Conservation (phyloP, 2,797 vertebrate species). For the Okamejei kenojei region DNA sequence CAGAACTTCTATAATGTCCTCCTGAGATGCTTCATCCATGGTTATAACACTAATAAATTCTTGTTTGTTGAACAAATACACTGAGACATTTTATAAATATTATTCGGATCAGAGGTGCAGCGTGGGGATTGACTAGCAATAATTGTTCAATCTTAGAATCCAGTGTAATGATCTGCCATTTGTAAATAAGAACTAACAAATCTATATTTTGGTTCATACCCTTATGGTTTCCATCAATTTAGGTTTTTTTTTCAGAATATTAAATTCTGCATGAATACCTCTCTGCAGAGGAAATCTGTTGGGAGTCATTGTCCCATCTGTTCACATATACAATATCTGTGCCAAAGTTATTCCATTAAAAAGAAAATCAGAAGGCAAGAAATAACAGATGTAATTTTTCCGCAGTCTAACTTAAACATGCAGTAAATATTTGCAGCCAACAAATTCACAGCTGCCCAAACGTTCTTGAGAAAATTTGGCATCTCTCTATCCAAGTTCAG, state of each 20-base stretch:
- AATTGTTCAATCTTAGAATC: neutral
- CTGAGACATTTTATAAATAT: neutral
- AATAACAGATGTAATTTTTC: conserved; percentile 10
- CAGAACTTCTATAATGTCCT: too few species aligned
- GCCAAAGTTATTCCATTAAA: neutral
- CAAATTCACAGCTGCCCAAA: too few species aligned
- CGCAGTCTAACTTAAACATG: neutral
- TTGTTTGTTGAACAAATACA: neutral
- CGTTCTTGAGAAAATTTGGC: too few species aligned
- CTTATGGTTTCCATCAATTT: neutral
- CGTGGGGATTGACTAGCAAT: neutral
- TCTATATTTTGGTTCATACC: neutral
- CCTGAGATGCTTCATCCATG: too few species aligned
- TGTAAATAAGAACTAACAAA: neutral
- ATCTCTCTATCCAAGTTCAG: too few species aligned
- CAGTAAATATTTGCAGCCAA: too few species aligned
- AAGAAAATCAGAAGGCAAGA: neutral
- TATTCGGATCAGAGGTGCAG: neutral
- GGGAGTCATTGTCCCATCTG: neutral
- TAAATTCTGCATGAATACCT: neutral
- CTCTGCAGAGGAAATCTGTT: neutral
- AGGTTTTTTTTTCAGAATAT: neutral
- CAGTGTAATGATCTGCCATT: neutral
- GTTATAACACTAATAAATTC: too few species aligned
- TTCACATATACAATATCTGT: neutral